Percentiles rank a stretch among this genome's conserved stretches.
phyloP scores from a whole-genome alignment of 92 coral and sea anemone genomes.

The Zoanthus sociatus region DNA sequence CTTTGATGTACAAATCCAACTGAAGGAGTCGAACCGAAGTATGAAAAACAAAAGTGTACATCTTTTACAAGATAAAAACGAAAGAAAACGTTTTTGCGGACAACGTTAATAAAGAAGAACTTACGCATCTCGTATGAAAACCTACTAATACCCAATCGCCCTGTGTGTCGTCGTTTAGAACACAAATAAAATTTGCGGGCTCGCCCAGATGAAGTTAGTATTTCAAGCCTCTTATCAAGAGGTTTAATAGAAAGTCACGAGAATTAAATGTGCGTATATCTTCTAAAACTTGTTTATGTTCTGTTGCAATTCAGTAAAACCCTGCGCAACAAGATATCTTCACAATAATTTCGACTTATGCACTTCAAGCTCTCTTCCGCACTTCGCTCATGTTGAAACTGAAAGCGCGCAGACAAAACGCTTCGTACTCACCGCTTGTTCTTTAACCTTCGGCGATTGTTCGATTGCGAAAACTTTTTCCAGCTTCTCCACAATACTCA shows the following conservation, averaged over 20 bases:
- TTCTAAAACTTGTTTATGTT: background rate
- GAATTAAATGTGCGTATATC: constrained; percentile 23
- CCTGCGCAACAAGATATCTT: constrained; percentile 38
- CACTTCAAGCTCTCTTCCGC: constrained; percentile 19
- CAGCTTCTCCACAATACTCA: constrained; percentile 75
- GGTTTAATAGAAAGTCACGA: background rate
- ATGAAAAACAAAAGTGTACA: background rate
- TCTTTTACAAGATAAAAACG: background rate
- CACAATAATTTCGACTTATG: background rate
- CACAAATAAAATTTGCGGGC: constrained; percentile 36
- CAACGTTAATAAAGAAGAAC: background rate
- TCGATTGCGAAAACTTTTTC: constrained; percentile 56
- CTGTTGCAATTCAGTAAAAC: background rate
- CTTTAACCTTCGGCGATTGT: constrained; percentile 33
- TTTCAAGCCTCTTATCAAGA: background rate
- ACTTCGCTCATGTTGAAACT: constrained; percentile 24
- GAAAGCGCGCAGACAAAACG: constrained; percentile 48
- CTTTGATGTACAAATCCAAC: constrained; percentile 12
- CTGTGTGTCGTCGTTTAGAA: constrained; percentile 1
- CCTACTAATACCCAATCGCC: constrained; percentile 10
- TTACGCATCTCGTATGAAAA: constrained; percentile 16
- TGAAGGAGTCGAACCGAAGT: background rate
- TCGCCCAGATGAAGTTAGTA: constrained; percentile 34
- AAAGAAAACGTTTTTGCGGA: background rate
- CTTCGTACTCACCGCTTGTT: constrained; percentile 64